A percentile compares a stretch with the other conserved stretches of the same genome.
Conservation (phyloP, 1,140 invertebrate species). For the Akabosia matsudoensis region DNA sequence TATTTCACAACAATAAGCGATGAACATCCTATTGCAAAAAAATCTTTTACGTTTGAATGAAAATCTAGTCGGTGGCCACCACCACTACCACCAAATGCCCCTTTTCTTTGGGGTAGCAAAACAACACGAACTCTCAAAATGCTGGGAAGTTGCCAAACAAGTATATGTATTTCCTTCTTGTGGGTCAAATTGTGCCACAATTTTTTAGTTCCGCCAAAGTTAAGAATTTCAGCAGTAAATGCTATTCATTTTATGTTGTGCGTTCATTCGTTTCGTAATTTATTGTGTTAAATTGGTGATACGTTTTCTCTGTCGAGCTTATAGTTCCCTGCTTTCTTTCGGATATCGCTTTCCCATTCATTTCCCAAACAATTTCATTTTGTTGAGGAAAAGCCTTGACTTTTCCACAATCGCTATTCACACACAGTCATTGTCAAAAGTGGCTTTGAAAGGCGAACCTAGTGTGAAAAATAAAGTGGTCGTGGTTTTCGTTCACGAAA, state of each 20-base stretch:
- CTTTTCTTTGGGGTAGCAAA: too few relatives aligned
- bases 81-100: too few relatives aligned
- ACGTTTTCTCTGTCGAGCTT: too few relatives aligned
- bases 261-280: neutral
- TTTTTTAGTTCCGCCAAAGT: neutral
- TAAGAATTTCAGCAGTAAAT: neutral
- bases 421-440: neutral
- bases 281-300: too few relatives aligned
- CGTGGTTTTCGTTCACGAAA: too few relatives aligned
- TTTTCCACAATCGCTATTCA: neutral
- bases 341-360: neutral
- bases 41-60: too few relatives aligned
- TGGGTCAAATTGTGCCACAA: neutral
- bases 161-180: neutral
- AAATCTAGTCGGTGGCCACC: too few relatives aligned
- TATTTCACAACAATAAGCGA: neutral
- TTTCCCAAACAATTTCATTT: neutral
- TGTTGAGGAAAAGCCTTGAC: neutral
- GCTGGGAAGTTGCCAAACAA: neutral
- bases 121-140: too few relatives aligned
- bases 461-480: conserved; percentile 46
- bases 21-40: neutral
- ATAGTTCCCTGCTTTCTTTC: neutral
- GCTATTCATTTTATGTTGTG: neutral
- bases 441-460: conserved; percentile 35